These are phyloP conservation scores for Torymus aiolomorphi DNA, from an alignment of 2,888 invertebrate species.

Conservation along the genomic window DNA sequence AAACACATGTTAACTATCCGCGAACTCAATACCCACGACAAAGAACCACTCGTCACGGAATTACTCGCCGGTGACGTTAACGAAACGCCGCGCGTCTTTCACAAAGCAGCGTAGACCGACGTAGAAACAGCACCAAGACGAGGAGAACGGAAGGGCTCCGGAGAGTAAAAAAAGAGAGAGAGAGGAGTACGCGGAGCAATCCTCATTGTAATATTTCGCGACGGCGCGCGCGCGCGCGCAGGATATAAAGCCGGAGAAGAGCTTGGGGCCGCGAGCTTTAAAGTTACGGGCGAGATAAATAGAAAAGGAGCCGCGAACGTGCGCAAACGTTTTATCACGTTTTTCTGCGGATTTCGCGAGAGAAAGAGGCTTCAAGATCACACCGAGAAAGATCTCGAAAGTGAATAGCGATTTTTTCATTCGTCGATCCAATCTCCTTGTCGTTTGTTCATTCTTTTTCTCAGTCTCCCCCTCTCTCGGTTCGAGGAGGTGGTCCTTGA, in stretches of 20 bases:
- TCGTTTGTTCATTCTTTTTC: neutral
- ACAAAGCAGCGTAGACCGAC: no score
- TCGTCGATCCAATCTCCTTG: neutral
- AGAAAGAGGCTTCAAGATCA: conserved; percentile 39
- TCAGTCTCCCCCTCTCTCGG: neutral
- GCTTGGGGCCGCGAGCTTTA: neutral
- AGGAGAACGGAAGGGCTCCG: no score
- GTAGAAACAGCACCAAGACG: no score
- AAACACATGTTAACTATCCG: no score
- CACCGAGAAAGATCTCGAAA: conserved; percentile 1
- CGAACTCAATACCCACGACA: no score
- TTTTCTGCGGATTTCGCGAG: conserved; percentile 22
- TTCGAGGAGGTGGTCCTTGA: neutral
- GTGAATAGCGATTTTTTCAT: conserved; percentile 44
- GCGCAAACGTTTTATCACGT: conserved; percentile 45
- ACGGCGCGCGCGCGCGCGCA: neutral
- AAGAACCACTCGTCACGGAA: no score
- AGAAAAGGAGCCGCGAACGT: conserved; percentile 14
- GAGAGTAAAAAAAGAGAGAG: neutral
- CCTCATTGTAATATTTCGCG: conserved; percentile 15
- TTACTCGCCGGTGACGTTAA: no score
- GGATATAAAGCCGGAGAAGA: conserved; percentile 1
- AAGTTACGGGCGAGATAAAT: conserved; percentile 35
- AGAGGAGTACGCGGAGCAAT: neutral
- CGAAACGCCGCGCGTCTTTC: no score